Evolutionary conservation across 2,888 invertebrate species (phyloP), one percentile per base, ranked within the genome.

Genomic region (Andrena minutula): DNA sequence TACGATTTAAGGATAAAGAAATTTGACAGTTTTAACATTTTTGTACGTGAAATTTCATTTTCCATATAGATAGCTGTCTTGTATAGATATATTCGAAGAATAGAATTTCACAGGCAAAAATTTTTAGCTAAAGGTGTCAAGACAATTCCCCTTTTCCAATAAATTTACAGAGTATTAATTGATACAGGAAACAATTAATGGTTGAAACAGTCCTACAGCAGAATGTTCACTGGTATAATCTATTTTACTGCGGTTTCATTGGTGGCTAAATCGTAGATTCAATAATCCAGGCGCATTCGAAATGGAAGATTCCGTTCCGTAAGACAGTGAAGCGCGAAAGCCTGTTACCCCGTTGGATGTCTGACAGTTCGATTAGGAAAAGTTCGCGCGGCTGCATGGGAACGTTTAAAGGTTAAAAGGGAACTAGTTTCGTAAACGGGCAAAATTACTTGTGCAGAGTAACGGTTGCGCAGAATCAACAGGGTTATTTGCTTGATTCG

Each of bases 351-450:
- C 16, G 69, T 26, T n/a, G 35, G 56, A 70, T 64, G 30, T 26
- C 64, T 79, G 79, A 70, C 79, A 79, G 79, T 79, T 78, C 79
- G 79, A 79, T 79, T 79, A 79, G 58, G 49, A 49, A 53, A 41
- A 32, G 20, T 28, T 70, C 61, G 51, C 30, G 12, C 58, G 23
- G 20, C 26, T 26, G 65, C 51, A 28, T 2, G 41, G 60, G 30
- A 53, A 53, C 65, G 60, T 61, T 71, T 70, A 65, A 79, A 70
- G 70, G 71, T 71, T 79, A 53, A 71, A 60, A 71, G 70, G 66
- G 68, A 80, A 73, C 73, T 60, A 58, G 60, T 81, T 65, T 51
- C 51, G 69, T 35, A 74, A 70, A 69, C 32, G 60, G 32, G 47
- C 35, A 47, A 81, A 81, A 81, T 81, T 69, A 74, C 32, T 79